Evolutionary conservation across 37 sponge, comb jelly and placozoan genomes (phyloP).

Genomic region (Cliona cf. orientalis): DNA sequence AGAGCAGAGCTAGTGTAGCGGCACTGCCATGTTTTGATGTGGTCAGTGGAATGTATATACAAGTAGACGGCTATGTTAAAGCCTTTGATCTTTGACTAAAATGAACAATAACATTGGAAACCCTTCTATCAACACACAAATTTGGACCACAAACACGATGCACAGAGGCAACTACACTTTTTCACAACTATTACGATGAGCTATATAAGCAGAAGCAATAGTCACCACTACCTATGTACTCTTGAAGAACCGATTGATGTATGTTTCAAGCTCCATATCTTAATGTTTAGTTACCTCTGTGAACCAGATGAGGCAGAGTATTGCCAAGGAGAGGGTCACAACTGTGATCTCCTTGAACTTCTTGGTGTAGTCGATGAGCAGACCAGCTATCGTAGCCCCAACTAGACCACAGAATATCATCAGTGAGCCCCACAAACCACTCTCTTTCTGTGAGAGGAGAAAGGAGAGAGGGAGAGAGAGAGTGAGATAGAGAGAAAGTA

Average conservation of each 20-base stretch:
- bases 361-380: conserved; percentile 76
- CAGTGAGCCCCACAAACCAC: conserved; percentile 80
- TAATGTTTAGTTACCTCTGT: conserved; percentile 50
- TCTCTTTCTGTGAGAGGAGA: conserved; percentile 31
- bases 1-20: too few species aligned
- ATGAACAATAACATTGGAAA: too few species aligned
- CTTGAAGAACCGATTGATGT: neutral
- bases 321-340: conserved; percentile 30
- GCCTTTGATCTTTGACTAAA: too few species aligned
- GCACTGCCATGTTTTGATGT: neutral
- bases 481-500: too few species aligned
- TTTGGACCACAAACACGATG: too few species aligned
- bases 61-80: too few species aligned
- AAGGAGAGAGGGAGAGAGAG: neutral
- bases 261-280: neutral
- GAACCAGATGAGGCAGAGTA: conserved; percentile 62
- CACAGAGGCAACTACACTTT: too few species aligned
- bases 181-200: too few species aligned
- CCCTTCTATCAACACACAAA: too few species aligned
- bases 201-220: neutral
- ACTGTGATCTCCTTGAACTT: conserved; percentile 70
- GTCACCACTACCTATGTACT: neutral
- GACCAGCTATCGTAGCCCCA: conserved; percentile 63
- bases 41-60: neutral
- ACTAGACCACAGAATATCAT: conserved; percentile 75